Evolutionary conservation across 2,888 invertebrate species (phyloP).

Genomic region (Osmoderma eremita): DNA sequence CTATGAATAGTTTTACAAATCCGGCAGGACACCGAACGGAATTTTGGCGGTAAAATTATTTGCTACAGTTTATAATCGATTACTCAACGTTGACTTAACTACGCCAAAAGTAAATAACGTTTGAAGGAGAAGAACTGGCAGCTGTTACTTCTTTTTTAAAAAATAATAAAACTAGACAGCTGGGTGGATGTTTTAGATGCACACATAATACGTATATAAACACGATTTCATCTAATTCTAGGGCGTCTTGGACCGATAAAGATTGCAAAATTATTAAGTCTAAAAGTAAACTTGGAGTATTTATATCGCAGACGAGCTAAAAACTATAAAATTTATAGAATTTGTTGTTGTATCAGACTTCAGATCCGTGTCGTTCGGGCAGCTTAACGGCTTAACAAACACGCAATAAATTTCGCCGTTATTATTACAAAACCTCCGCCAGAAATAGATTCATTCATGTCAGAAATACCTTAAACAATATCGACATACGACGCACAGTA

Average conservation of each 20-base stretch:
- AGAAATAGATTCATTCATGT: constrained; percentile 25
- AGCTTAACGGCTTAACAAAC: constrained; percentile 28
- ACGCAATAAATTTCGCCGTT: constrained; percentile 26
- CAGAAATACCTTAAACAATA: constrained; percentile 17
- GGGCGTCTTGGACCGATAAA: not conserved
- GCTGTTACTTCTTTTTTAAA: constrained; percentile 7
- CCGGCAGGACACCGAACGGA: too few relatives aligned
- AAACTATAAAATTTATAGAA: constrained; percentile 25
- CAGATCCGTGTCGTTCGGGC: constrained; percentile 10
- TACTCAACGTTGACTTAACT: not conserved
- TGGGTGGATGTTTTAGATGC: not conserved
- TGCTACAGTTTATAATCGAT: too few relatives aligned
- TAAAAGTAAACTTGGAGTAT: constrained; percentile 1
- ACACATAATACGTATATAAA: not conserved
- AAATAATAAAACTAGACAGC: constrained; percentile 21
- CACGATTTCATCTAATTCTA: not conserved
- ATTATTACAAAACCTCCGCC: constrained; percentile 2
- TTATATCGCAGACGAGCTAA: constrained; percentile 14
- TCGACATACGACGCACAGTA: not conserved
- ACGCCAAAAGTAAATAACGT: not conserved
- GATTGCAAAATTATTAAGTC: constrained; percentile 21
- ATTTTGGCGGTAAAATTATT: too few relatives aligned
- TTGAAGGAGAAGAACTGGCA: constrained; percentile 2
- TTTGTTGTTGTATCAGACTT: constrained; percentile 12
- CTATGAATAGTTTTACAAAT: too few relatives aligned